Evolutionary conservation across 2,888 invertebrate genomes (phyloP).

Genomic region (Thymelicus lineola): DNA sequence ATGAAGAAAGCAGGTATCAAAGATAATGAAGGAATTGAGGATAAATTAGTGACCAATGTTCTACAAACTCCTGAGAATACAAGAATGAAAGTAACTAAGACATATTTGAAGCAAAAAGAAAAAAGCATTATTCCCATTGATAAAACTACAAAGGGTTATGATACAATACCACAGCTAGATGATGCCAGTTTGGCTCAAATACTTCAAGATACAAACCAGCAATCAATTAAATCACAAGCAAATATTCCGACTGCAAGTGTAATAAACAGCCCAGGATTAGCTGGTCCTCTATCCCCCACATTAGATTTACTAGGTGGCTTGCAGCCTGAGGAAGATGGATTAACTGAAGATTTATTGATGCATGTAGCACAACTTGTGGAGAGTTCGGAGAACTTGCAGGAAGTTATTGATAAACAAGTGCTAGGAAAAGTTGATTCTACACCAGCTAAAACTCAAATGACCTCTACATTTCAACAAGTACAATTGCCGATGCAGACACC

Average conservation of each 20-base stretch:
- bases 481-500: slow-evolving; percentile 41
- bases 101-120: slow-evolving; percentile 60
- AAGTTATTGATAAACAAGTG: slow-evolving; percentile 89
- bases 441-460: slow-evolving; percentile 52
- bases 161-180: slow-evolving; percentile 77
- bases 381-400: slow-evolving; percentile 88
- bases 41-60: slow-evolving; percentile 39
- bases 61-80: slow-evolving; percentile 44
- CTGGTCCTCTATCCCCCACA: slow-evolving; percentile 85
- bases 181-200: slow-evolving; percentile 80
- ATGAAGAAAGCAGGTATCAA: slow-evolving; percentile 54
- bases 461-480: slow-evolving; percentile 51
- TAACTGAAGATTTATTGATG: slow-evolving; percentile 89
- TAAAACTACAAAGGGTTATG: slow-evolving; percentile 66
- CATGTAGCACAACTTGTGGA: slow-evolving; percentile 90
- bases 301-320: slow-evolving; percentile 85
- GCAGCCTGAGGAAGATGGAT: slow-evolving; percentile 87
- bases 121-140: slow-evolving; percentile 53
- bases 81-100: slow-evolving; percentile 55
- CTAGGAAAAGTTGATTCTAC: slow-evolving; percentile 76
- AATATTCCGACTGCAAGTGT: slow-evolving; percentile 61
- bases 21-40: slow-evolving; percentile 49
- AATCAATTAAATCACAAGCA: slow-evolving; percentile 62
- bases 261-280: slow-evolving; percentile 79
- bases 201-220: slow-evolving; percentile 72